Percentiles rank a stretch among this genome's conserved stretches.
Evolutionary conservation across 2,888 invertebrate genomes (phyloP).

Genomic region (Lithophane ornitopus): DNA sequence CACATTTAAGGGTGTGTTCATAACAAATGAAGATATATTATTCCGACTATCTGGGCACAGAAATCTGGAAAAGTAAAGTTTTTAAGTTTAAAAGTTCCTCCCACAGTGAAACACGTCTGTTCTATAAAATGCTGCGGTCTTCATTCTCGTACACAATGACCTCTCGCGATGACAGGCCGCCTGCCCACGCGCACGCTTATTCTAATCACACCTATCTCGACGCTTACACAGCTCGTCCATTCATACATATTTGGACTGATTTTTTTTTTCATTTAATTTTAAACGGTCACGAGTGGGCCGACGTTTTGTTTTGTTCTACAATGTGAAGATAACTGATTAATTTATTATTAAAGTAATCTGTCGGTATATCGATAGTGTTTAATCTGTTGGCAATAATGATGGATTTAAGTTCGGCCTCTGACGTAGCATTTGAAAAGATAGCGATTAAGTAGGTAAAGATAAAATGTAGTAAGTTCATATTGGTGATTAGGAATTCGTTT

Average conservation of each 20-base stretch:
- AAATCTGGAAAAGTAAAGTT: slow-evolving; percentile 58
- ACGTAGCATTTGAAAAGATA: slow-evolving; percentile 16
- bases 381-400: slow-evolving; percentile 42
- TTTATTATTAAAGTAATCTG: slow-evolving; percentile 66
- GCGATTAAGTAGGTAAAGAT: slow-evolving; percentile 4
- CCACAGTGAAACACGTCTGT: slow-evolving; percentile 70
- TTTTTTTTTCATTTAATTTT: slow-evolving; percentile 75
- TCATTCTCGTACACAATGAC: slow-evolving; percentile 82
- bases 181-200: slow-evolving; percentile 85
- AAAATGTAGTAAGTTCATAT: neutral
- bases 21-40: slow-evolving; percentile 38
- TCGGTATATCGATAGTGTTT: slow-evolving; percentile 56
- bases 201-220: slow-evolving; percentile 88
- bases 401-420: slow-evolving; percentile 6
- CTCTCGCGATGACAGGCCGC: slow-evolving; percentile 86
- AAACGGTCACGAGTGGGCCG: slow-evolving; percentile 83
- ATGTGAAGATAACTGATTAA: slow-evolving; percentile 75
- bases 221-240: slow-evolving; percentile 80
- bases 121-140: slow-evolving; percentile 75
- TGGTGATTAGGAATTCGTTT: slow-evolving; percentile 23
- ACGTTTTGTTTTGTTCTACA: slow-evolving; percentile 81
- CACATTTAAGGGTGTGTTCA: slow-evolving; percentile 61
- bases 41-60: slow-evolving; percentile 53
- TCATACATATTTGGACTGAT: slow-evolving; percentile 84
- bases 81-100: slow-evolving; percentile 61